phyloP scores from a whole-genome alignment of 37 sponge, comb jelly and placozoan species.

The Haliclona indistincta region DNA sequence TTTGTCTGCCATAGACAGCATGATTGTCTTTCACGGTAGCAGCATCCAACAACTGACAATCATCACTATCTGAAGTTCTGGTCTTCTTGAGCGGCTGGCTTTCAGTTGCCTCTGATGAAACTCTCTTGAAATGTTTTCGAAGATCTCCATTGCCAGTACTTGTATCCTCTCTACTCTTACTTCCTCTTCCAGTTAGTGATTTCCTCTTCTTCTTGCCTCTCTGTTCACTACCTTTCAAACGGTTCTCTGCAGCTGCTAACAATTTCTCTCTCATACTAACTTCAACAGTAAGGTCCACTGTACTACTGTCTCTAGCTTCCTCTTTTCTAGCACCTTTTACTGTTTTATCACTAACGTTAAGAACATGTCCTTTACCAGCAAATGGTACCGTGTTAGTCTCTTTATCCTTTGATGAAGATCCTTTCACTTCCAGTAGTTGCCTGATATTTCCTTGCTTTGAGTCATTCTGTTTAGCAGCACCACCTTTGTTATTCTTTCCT shows the following conservation, averaged over 20 bases:
- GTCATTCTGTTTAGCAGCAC: background rate
- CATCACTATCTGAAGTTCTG: too few species aligned
- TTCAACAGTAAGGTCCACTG: background rate
- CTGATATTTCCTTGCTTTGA: background rate
- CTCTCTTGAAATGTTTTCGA: too few species aligned
- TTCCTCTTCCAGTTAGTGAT: too few species aligned
- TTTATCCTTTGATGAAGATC: background rate
- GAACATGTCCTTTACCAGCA: background rate
- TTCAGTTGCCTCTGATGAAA: too few species aligned
- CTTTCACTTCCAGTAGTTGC: background rate
- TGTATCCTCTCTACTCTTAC: too few species aligned
- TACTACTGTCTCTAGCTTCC: background rate
- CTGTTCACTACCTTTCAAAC: constrained; percentile 31
- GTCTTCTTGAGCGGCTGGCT: too few species aligned
- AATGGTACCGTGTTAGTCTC: background rate
- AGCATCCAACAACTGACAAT: too few species aligned
- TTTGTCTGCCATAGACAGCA: too few species aligned
- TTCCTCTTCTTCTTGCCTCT: constrained; percentile 33
- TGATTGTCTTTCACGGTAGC: too few species aligned
- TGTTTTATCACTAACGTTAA: background rate
- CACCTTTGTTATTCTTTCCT: background rate
- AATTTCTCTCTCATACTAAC: background rate
- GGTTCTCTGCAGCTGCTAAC: background rate
- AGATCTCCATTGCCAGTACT: background rate
- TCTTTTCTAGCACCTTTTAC: background rate